Evolutionary conservation across 1,140 invertebrate species (phyloP).

Genomic region (Procambarus clarkii): DNA sequence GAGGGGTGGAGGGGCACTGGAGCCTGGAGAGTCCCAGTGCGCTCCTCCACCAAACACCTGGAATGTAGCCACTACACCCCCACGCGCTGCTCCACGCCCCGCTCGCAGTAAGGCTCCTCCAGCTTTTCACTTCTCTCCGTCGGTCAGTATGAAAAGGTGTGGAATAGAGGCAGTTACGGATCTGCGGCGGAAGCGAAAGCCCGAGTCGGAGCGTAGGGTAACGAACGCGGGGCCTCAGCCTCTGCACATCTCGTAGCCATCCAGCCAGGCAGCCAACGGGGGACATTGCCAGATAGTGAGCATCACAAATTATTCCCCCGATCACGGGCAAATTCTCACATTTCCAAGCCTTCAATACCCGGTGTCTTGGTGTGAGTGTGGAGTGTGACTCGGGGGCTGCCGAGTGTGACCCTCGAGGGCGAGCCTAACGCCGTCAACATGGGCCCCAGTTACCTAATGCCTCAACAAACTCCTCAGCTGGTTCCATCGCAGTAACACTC

Average conservation of each 20-base stretch:
- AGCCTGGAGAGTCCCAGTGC: conserved; percentile 56
- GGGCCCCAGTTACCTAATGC: conserved; percentile 13
- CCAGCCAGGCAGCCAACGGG: conserved; percentile 62
- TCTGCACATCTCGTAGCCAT: conserved; percentile 67
- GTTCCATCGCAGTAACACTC: conserved; percentile 50
- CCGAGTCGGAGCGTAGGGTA: conserved; percentile 15
- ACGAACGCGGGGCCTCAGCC: conserved; percentile 62
- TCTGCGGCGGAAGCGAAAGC: not conserved
- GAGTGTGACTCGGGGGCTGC: not conserved
- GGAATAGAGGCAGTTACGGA: not conserved
- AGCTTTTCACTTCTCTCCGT: too few relatives aligned
- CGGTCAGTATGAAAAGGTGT: too few relatives aligned
- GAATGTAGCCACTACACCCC: not conserved
- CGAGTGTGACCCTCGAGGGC: too few relatives aligned
- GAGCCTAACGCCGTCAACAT: not conserved
- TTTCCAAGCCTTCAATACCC: not conserved
- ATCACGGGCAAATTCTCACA: conserved; percentile 30
- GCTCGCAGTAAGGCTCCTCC: too few relatives aligned
- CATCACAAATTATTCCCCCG: conserved; percentile 47
- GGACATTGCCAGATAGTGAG: conserved; percentile 59
- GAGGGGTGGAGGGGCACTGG: conserved; percentile 32
- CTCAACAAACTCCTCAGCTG: conserved; percentile 23
- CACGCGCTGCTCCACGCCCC: not conserved
- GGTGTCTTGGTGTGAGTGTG: not conserved
- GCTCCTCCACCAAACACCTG: conserved; percentile 9